Base-by-base conservation (phyloP, 2,113 vertebrate species). In the Tetraodon nigroviridis region DNA sequence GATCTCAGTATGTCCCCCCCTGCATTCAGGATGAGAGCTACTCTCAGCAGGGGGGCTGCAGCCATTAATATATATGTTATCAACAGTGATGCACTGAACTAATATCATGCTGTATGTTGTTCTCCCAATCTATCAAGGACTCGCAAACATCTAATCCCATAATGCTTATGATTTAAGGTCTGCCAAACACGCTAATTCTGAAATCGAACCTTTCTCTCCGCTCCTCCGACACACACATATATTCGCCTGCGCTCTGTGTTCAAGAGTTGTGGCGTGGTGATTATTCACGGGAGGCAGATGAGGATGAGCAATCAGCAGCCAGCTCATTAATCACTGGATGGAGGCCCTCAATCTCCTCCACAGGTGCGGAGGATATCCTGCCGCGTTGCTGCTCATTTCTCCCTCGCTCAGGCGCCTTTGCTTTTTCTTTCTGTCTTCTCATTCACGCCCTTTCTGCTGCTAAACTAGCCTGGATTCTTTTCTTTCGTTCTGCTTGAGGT, bases 241-340 rank as follows among this genome's bases (percentile, higher is more conserved):
- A 64, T 29, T 48, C 22, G 40, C n/a, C 55, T 6, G 21, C 32
- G 51, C 73, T 59, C 65, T 69, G 42, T 74, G 55, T 69, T 61
- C 52, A 58, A 75, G 72, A 62, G 62, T 55, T 67, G 62, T 61
- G 64, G 60, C 6, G 21, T 69, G 76, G 80, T 80, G 75, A 84
- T 88, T 85, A 85, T 87, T 87, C 84, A 84, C 75, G 61, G 73
- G 56, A 62, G 52, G 64, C 76, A 84, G 71, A 71, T 71, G 66
- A 58, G 73, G 81, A 76, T 78, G 84, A 87, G 83, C 75, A 84
- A 87, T 88, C 80, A 86, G 83, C 5, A 60, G 71, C 64, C 60
- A 73, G 73, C 81, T 84, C 82, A 84, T 87, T 88, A 86, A 87
- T 88, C 83, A 86, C 69, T 75, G 78, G 75, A 82, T 85, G 64